A percentile compares a stretch with the other conserved stretches of the same genome.
Conservation (phyloP, 2,113 vertebrate species). For the Orcinus orca region DNA sequence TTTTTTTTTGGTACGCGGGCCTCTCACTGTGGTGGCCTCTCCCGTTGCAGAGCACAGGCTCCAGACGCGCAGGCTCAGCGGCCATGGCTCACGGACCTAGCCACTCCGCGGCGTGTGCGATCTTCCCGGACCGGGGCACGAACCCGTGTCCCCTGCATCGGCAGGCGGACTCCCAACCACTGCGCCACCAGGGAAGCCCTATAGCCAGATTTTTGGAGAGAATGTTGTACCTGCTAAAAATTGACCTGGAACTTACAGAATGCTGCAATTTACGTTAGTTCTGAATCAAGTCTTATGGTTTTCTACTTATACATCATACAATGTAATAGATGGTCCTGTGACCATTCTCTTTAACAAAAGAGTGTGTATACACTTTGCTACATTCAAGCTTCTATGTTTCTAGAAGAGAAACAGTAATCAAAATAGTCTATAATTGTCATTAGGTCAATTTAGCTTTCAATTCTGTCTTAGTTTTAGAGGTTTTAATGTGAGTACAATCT, state of each 20-base stretch:
- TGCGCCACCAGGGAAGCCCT: too few relatives aligned
- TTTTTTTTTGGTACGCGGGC: too few relatives aligned
- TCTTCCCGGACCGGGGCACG: too few relatives aligned
- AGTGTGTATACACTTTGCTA: not conserved
- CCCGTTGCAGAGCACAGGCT: too few relatives aligned
- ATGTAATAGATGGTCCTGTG: not conserved
- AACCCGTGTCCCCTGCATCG: too few relatives aligned
- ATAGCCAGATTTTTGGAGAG: not conserved
- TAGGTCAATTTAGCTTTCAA: not conserved
- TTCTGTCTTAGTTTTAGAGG: slow-evolving; percentile 12
- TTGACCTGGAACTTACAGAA: not conserved
- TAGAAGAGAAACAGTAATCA: not conserved
- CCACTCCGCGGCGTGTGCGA: too few relatives aligned
- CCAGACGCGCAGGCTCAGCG: too few relatives aligned
- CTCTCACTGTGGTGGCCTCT: too few relatives aligned
- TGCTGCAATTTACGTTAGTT: not conserved
- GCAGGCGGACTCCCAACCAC: too few relatives aligned
- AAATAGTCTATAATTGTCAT: not conserved
- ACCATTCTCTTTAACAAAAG: not conserved
- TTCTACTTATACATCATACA: not conserved
- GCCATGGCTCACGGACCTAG: too few relatives aligned
- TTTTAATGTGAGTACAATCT: not conserved
- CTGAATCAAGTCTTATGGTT: not conserved
- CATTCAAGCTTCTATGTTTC: not conserved
- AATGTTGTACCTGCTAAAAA: not conserved